Evolutionary conservation across 2,888 invertebrate species (phyloP).

Genomic region (Uropetala carovei): DNA sequence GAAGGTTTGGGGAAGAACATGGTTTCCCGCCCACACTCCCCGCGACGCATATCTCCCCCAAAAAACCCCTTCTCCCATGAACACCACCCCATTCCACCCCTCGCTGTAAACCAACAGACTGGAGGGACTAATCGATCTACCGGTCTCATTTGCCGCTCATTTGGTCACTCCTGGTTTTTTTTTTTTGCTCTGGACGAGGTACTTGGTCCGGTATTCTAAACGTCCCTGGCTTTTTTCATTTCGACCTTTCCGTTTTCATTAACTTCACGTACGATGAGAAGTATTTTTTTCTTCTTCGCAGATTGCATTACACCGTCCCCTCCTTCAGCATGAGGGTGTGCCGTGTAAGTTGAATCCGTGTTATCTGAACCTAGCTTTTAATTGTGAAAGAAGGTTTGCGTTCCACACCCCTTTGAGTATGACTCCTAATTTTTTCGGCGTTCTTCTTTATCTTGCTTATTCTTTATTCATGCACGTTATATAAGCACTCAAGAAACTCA

Average conservation of each 20-base stretch:
- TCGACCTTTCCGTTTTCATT: not conserved
- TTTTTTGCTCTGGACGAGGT: not conserved
- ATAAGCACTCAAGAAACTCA: too few relatives aligned
- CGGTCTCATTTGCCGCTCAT: not conserved
- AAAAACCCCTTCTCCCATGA: not conserved
- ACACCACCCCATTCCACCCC: not conserved
- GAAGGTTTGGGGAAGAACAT: not conserved
- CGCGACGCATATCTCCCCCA: slow-evolving; percentile 25
- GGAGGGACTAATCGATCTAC: slow-evolving; percentile 19
- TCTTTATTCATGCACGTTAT: too few relatives aligned
- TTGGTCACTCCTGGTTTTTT: not conserved
- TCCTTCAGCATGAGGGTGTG: too few relatives aligned
- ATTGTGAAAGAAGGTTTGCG: too few relatives aligned
- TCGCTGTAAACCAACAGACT: not conserved
- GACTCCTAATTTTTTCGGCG: too few relatives aligned
- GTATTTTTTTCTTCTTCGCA: not conserved
- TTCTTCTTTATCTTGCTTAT: too few relatives aligned
- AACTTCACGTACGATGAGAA: not conserved
- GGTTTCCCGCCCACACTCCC: not conserved
- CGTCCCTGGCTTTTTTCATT: not conserved
- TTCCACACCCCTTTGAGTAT: too few relatives aligned
- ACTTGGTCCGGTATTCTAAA: not conserved
- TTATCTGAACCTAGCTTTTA: too few relatives aligned
- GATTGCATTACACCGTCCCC: not conserved
- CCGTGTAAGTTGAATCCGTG: too few relatives aligned